These are phyloP conservation scores for Drosophila paramelanica DNA, from an alignment of 2,888 invertebrate species.

Conservation along the genomic window DNA sequence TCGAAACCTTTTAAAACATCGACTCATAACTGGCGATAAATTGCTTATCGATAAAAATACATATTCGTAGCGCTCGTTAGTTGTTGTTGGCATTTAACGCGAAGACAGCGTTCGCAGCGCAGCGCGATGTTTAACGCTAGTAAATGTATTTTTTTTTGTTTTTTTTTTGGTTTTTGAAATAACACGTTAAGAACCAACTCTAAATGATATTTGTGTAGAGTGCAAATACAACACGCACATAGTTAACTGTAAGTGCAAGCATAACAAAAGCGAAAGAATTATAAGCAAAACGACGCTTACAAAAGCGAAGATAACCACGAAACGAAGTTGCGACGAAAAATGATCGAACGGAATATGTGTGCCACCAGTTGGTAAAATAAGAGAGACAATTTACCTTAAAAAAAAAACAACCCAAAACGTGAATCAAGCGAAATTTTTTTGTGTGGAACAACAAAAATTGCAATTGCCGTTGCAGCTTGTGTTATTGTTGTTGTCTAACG, in stretches of 20 bases:
- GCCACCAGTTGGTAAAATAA: constrained; percentile 41
- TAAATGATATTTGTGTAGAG: constrained; percentile 41
- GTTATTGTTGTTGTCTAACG: constrained; percentile 59
- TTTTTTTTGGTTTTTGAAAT: constrained; percentile 56
- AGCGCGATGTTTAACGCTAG: constrained; percentile 55
- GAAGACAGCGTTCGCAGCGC: constrained; percentile 50
- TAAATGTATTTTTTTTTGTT: constrained; percentile 41
- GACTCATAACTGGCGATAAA: constrained; percentile 3
- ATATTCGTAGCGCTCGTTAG: constrained; percentile 13
- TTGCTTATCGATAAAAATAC: constrained; percentile 9
- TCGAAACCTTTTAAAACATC: neutral
- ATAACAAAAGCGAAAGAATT: constrained; percentile 28
- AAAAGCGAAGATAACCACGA: constrained; percentile 56
- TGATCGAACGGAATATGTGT: constrained; percentile 60
- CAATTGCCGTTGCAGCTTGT: constrained; percentile 43
- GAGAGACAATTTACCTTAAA: constrained; percentile 42
- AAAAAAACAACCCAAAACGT: constrained; percentile 33
- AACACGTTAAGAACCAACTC: constrained; percentile 48
- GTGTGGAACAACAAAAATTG: constrained; percentile 26
- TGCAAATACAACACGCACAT: constrained; percentile 34
- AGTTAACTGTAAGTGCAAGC: constrained; percentile 27
- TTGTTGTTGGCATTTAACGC: constrained; percentile 57
- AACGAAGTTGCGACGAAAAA: constrained; percentile 47
- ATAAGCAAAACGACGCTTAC: constrained; percentile 50
- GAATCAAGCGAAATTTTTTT: constrained; percentile 35